phyloP scores from a whole-genome alignment of 2,797 vertebrate genomes.

The Salmo trutta region DNA sequence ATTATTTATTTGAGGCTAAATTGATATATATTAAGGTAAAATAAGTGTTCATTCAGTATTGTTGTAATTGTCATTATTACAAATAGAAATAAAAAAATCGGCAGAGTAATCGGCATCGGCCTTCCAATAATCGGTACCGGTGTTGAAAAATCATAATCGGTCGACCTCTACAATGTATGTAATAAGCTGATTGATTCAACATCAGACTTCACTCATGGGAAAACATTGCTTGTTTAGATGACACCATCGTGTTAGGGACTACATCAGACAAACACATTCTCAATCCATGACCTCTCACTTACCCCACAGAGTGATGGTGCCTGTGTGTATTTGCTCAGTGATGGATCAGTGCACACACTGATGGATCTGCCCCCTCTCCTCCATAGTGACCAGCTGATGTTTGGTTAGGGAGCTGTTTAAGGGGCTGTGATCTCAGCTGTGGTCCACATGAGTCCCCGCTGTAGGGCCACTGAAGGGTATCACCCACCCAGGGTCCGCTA shows the following conservation, averaged over 20 bases:
- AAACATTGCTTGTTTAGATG: background rate
- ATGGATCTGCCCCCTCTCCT: slow-evolving; percentile 7
- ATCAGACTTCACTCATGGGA: background rate
- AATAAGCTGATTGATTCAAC: background rate
- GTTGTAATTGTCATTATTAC: too few species aligned
- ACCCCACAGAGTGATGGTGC: background rate
- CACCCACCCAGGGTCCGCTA: slow-evolving; percentile 17
- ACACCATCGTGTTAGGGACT: background rate
- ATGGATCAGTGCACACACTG: slow-evolving; percentile 11
- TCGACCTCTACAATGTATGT: too few species aligned
- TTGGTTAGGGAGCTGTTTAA: slow-evolving; percentile 35
- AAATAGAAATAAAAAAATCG: too few species aligned
- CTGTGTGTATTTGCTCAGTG: slow-evolving; percentile 4
- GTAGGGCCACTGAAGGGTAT: slow-evolving; percentile 20
- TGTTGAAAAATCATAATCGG: too few species aligned
- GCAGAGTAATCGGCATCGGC: too few species aligned
- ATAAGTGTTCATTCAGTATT: too few species aligned
- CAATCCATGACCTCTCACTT: background rate
- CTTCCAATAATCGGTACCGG: too few species aligned
- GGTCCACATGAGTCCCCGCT: slow-evolving; percentile 42
- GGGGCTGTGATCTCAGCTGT: slow-evolving; percentile 60
- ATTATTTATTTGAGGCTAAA: too few species aligned
- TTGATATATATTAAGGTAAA: too few species aligned
- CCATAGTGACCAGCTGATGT: slow-evolving; percentile 6
- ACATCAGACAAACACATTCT: background rate